phyloP scores from a whole-genome alignment of 2,113 vertebrate genomes.

The Dasyurus viverrinus region DNA sequence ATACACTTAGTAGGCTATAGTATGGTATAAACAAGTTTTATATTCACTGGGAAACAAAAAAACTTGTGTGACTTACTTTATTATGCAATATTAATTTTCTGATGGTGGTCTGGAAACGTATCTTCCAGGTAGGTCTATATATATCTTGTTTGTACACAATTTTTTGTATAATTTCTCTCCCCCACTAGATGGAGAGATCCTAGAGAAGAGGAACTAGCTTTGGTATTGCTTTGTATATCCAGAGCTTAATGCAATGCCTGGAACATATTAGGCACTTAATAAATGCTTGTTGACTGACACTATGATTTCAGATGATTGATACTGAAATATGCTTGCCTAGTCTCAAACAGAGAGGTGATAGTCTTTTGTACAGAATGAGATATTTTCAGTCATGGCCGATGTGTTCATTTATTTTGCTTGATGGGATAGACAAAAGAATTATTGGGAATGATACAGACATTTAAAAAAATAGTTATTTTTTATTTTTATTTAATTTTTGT shows the following conservation, averaged over 20 bases:
- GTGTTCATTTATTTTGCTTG: background rate
- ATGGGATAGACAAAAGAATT: background rate
- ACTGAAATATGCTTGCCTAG: background rate
- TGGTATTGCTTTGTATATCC: background rate
- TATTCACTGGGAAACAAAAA: background rate
- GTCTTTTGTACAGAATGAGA: background rate
- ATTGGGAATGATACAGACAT: background rate
- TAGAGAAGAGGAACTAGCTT: background rate
- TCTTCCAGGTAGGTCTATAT: background rate
- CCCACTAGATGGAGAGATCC: background rate
- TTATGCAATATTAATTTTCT: background rate
- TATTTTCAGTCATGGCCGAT: background rate
- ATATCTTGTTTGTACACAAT: background rate
- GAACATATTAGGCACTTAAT: background rate
- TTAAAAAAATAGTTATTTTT: too few species aligned
- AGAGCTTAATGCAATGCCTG: background rate
- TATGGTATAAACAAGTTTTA: background rate
- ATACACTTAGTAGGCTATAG: background rate
- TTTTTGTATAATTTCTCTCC: background rate
- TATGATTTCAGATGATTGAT: background rate
- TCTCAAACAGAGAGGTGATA: too few species aligned
- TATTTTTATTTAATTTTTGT: background rate
- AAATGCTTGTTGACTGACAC: background rate
- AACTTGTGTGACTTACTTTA: background rate
- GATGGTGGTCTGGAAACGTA: background rate